Evolutionary conservation across 2,888 invertebrate species (phyloP).

Genomic region (Automeris io): DNA sequence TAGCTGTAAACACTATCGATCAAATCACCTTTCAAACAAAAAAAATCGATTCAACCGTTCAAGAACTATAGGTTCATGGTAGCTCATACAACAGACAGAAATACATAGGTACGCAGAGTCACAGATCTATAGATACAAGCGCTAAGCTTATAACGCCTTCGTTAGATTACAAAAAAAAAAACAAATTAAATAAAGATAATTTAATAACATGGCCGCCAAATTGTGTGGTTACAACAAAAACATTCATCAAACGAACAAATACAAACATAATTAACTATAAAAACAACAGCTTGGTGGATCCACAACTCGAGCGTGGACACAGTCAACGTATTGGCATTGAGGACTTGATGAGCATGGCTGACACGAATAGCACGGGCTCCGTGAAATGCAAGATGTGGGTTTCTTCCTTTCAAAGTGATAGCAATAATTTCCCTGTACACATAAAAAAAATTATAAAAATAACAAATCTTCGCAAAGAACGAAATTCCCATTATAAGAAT

Average conservation of each 20-base stretch:
- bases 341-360: slow-evolving; percentile 19
- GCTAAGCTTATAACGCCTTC: no score
- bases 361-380: slow-evolving; percentile 14
- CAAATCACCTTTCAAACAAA: no score
- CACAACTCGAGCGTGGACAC: slow-evolving; percentile 21
- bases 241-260: slow-evolving; percentile 18
- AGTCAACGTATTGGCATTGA: slow-evolving; percentile 32
- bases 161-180: slow-evolving; percentile 3
- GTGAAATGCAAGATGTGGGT: slow-evolving; percentile 12
- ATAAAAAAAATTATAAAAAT: slow-evolving; percentile 18
- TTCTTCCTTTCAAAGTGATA: slow-evolving; percentile 49
- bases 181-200: slow-evolving; percentile 16
- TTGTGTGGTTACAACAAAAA: slow-evolving; percentile 29
- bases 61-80: no score
- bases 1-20: no score
- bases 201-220: slow-evolving; percentile 43
- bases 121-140: no score
- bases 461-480: not conserved
- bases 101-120: no score
- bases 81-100: no score
- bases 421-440: slow-evolving; percentile 53
- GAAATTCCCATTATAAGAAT: not conserved
- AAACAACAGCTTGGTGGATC: slow-evolving; percentile 29
- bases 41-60: no score
- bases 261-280: slow-evolving; percentile 21